phyloP scores from a whole-genome alignment of 2,113 vertebrate species.

The Thinocorus orbignyianus region DNA sequence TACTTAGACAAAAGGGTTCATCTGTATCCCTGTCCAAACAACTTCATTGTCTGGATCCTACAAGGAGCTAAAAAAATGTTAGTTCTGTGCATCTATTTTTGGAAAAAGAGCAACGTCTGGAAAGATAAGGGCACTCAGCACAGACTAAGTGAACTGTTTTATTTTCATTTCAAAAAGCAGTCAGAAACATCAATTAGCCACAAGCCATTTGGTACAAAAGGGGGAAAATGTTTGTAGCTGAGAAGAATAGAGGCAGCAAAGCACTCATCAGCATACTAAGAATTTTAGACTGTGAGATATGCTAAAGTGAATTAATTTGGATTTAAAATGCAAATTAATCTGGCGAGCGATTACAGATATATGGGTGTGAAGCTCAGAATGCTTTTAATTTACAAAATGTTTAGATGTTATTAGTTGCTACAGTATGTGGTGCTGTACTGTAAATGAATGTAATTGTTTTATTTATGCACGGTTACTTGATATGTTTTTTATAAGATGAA shows the following conservation, averaged over 20 bases:
- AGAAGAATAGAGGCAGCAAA: slow-evolving; percentile 84
- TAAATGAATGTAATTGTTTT: slow-evolving; percentile 82
- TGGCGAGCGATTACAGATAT: slow-evolving; percentile 90
- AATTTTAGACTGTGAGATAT: slow-evolving; percentile 91
- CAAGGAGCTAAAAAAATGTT: slow-evolving; percentile 84
- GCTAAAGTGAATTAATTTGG: slow-evolving; percentile 99
- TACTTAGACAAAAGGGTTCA: slow-evolving; percentile 96
- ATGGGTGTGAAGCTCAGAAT: slow-evolving; percentile 84
- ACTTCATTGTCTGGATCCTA: slow-evolving; percentile 91
- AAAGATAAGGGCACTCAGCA: slow-evolving; percentile 85
- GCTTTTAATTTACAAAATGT: slow-evolving; percentile 86
- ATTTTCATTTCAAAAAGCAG: slow-evolving; percentile 90
- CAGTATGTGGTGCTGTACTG: slow-evolving; percentile 70
- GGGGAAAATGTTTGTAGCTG: slow-evolving; percentile 86
- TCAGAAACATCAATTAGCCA: slow-evolving; percentile 93
- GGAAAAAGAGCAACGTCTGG: slow-evolving; percentile 82
- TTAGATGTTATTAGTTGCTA: slow-evolving; percentile 85
- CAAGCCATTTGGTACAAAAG: slow-evolving; percentile 90
- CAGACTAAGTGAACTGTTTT: slow-evolving; percentile 86
- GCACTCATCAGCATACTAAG: slow-evolving; percentile 96
- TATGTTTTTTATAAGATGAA: slow-evolving; percentile 72
- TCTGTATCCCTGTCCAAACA: slow-evolving; percentile 94
- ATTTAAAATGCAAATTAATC: slow-evolving; percentile 99
- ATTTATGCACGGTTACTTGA: slow-evolving; percentile 76
- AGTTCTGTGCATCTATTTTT: slow-evolving; percentile 82